Percentiles rank a stretch among this genome's conserved stretches.
Conservation (phyloP, 1,140 invertebrate species). For the Pachyrhynchus sulphureomaculatus region DNA sequence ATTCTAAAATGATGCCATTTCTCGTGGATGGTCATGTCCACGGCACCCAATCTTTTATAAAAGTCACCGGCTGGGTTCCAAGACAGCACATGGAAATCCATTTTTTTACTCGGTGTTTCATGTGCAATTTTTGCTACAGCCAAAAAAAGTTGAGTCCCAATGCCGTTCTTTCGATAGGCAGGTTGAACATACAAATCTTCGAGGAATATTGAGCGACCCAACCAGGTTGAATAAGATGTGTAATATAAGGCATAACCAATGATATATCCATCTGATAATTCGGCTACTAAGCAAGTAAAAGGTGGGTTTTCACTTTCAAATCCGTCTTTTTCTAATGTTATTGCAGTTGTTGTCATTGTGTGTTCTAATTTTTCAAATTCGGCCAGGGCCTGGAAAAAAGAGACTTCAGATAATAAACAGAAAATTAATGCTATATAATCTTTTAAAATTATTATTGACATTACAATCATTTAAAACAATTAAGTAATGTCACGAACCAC, state of each 20-base stretch:
- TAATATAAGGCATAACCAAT: constrained; percentile 78
- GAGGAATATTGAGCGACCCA: constrained; percentile 70
- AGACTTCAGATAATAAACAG: too few species aligned
- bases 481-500: too few species aligned
- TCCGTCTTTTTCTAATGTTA: constrained; percentile 70
- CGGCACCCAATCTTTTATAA: constrained; percentile 68
- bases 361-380: constrained; percentile 78
- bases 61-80: constrained; percentile 82
- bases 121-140: constrained; percentile 63
- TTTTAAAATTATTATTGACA: too few species aligned
- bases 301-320: constrained; percentile 64
- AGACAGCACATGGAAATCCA: constrained; percentile 78
- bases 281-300: constrained; percentile 70
- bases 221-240: constrained; percentile 77
- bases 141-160: constrained; percentile 71
- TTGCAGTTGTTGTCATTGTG: constrained; percentile 65
- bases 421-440: too few species aligned
- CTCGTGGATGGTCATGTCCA: constrained; percentile 66
- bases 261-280: constrained; percentile 47
- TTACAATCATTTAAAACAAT: too few species aligned
- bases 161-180: constrained; percentile 61
- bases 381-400: constrained; percentile 69
- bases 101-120: constrained; percentile 46
- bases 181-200: constrained; percentile 82
- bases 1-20: constrained; percentile 73